Base-by-base conservation (phyloP, 1,140 invertebrate genomes). In the Diprion similis region DNA sequence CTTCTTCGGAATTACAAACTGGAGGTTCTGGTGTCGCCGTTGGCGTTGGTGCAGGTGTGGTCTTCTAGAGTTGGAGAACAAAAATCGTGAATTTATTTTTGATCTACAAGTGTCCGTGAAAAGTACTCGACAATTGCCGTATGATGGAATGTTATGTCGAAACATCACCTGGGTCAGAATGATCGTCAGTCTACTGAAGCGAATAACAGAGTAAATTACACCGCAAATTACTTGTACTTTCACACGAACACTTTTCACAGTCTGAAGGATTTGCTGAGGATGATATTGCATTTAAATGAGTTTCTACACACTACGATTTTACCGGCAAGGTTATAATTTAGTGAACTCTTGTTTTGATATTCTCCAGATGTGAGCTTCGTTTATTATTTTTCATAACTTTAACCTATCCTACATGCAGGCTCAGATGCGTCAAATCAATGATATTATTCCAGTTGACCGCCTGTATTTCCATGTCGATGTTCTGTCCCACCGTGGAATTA, bases 11-110 rank as follows among this genome's bases (percentile, higher is more conserved):
- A 75, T 37, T 18, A n/a, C 70, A 51, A 9, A 17, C n/a, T 17
- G 51, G 71, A 18, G 78, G 77, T 45, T 83, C 83, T 7, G 84
- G 80, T 18, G 83, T 84, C 1, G 74, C 70, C 8, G 77, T 51
- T 37, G 79, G 75, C 37, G 83, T 84, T 6, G 74, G 68, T 4
- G 77, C 51, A 19, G 79, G 75, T 24, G 82, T 81, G 9, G 59
- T 73, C 73, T 78, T 78, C 84, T 85, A 65, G 72, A 46, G 37
- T 79, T 78, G 48, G 71, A 72, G 18, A 78, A 18, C 71, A 72
- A 71, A 70, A 68, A 68, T 19, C 17, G 37, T 19, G 15, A 17
- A 18, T 7, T 17, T 37, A 37, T 37, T 37, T 37, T 37, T 37
- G 24, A 37, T 37, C 24, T 37, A 37, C 24, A 37, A 37, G 24